These are phyloP conservation scores for Tympanoctomys barrerae DNA, from an alignment of 2,797 vertebrate genomes.

Conservation along the genomic window DNA sequence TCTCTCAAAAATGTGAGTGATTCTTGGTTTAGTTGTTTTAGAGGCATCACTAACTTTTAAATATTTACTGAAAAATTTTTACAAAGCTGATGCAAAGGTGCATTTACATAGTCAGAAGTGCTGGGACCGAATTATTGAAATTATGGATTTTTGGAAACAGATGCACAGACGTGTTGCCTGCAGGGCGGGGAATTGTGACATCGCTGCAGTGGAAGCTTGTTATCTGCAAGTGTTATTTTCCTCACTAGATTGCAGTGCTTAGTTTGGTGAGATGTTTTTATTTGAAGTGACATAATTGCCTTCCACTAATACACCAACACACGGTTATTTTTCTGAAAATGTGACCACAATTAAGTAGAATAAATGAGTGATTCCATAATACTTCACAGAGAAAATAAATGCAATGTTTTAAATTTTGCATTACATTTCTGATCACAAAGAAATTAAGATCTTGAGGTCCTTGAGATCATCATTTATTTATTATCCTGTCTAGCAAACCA, in stretches of 20 bases:
- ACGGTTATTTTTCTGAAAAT: not conserved
- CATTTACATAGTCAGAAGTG: not conserved
- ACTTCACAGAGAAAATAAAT: not conserved
- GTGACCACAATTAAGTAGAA: not conserved
- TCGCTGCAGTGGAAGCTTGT: not conserved
- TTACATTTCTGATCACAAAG: not conserved
- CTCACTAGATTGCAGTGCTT: not conserved
- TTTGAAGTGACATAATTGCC: not conserved
- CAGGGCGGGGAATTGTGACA: not conserved
- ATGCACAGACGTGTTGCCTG: not conserved
- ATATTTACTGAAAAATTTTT: not conserved
- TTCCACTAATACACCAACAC: not conserved
- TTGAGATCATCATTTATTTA: not conserved
- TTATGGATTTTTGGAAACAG: not conserved
- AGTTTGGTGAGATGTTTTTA: not conserved
- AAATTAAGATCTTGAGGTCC: not conserved
- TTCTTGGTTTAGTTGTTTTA: not conserved
- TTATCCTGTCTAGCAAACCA: not conserved
- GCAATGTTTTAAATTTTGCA: not conserved
- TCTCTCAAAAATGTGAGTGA: not conserved
- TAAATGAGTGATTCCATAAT: not conserved
- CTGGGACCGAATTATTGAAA: not conserved
- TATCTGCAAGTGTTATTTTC: not conserved
- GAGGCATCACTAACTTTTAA: not conserved
- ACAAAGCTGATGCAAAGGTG: not conserved